These are phyloP conservation scores for Protonibea diacanthus DNA, from an alignment of 2,797 vertebrate genomes.

Conservation along the genomic window DNA sequence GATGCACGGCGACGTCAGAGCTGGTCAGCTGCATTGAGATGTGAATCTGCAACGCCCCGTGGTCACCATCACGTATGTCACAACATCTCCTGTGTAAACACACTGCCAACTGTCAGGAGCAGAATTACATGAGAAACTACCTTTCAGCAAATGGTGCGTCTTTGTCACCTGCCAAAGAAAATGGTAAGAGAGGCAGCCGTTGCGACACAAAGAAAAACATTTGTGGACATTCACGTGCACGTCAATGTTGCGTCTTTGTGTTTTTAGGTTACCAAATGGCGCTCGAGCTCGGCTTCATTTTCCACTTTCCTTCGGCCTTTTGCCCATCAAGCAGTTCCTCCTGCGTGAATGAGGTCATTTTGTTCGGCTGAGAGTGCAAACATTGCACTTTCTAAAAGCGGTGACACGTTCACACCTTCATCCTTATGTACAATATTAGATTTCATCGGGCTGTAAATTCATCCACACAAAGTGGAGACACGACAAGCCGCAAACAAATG, in stretches of 20 bases:
- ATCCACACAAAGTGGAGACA: constrained; percentile 16
- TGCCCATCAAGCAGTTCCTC: constrained; percentile 60
- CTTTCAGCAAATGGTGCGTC: constrained; percentile 53
- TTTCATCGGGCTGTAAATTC: constrained; percentile 51
- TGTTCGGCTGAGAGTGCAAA: constrained; percentile 63
- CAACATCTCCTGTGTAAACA: constrained; percentile 58
- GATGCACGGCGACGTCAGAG: constrained; percentile 65
- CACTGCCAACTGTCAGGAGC: constrained; percentile 19
- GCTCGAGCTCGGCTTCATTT: constrained; percentile 24
- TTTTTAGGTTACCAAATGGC: constrained; percentile 24
- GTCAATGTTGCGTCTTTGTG: not conserved
- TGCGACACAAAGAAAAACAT: not conserved
- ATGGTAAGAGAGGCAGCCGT: not conserved
- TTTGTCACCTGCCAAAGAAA: constrained; percentile 40
- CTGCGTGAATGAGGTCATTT: constrained; percentile 71
- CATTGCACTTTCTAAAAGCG: constrained; percentile 74
- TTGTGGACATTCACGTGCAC: constrained; percentile 1
- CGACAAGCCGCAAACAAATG: constrained; percentile 29
- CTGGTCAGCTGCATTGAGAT: constrained; percentile 36
- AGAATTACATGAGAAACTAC: constrained; percentile 31
- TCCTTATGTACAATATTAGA: constrained; percentile 43
- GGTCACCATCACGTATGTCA: constrained; percentile 48
- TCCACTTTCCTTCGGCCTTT: constrained; percentile 43
- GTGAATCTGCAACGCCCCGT: constrained; percentile 36
- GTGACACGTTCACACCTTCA: constrained; percentile 59